phyloP scores from a whole-genome alignment of 2,797 vertebrate genomes.

The Jordanella pulchra region DNA sequence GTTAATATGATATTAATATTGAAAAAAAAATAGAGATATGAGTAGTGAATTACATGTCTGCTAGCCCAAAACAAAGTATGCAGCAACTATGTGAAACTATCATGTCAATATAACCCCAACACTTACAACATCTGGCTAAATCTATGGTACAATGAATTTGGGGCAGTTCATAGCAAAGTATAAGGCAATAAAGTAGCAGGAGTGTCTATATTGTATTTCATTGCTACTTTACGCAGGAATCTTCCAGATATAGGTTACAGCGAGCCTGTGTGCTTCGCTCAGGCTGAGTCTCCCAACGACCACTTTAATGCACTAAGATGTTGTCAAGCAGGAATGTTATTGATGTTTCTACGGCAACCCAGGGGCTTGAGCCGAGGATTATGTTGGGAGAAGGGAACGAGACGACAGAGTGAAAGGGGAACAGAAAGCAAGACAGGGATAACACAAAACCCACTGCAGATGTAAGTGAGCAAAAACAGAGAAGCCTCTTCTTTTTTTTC shows the following conservation, averaged over 20 bases:
- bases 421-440: slow-evolving; percentile 14
- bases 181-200: neutral
- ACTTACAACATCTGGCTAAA: neutral
- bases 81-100: neutral
- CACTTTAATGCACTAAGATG: slow-evolving; percentile 84
- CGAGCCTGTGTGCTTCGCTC: slow-evolving; percentile 25
- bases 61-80: too few species aligned
- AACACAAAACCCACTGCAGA: slow-evolving; percentile 38
- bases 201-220: neutral
- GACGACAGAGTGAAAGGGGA: slow-evolving; percentile 28
- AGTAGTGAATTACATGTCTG: too few species aligned
- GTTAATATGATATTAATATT: too few species aligned
- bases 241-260: slow-evolving; percentile 24
- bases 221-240: slow-evolving; percentile 48
- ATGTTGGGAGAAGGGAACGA: slow-evolving; percentile 62
- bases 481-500: neutral
- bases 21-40: too few species aligned
- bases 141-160: neutral
- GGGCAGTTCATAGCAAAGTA: neutral
- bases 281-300: slow-evolving; percentile 68
- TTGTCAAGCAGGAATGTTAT: slow-evolving; percentile 85
- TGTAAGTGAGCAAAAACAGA: slow-evolving; percentile 31
- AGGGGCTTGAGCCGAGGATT: slow-evolving; percentile 79
- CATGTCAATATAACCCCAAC: neutral
- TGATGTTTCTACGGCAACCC: slow-evolving; percentile 86